Percentiles rank a stretch among this genome's conserved stretches.
These are phyloP conservation scores for Rhabdomys pumilio DNA, from an alignment of 2,797 vertebrate genomes.

Conservation along the genomic window DNA sequence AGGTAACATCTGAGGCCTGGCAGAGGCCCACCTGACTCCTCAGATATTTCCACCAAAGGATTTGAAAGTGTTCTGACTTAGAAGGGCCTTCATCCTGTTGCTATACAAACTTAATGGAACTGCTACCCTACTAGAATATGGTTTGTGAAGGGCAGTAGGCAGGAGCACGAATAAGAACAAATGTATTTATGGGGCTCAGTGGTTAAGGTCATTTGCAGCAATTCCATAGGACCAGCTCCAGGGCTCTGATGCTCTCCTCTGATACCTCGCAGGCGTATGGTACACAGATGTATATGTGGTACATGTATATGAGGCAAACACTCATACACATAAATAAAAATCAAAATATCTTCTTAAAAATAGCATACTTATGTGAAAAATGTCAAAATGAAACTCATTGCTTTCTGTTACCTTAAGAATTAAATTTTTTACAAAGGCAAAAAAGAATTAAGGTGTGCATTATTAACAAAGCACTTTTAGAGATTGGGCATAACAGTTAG, in stretches of 20 bases:
- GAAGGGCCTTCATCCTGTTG: neutral
- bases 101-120: neutral
- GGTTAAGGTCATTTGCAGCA: neutral
- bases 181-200: neutral
- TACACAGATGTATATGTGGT: neutral
- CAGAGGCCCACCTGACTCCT: neutral
- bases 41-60: neutral
- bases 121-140: neutral
- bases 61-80: neutral
- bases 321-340: neutral
- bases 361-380: neutral
- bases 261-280: no score
- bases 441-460: slow-evolving; percentile 35
- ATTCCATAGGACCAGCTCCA: neutral
- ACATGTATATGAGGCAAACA: neutral
- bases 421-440: neutral
- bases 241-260: neutral
- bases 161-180: neutral
- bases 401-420: neutral
- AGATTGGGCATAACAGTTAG: slow-evolving; percentile 55
- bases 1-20: neutral
- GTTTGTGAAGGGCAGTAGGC: neutral
- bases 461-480: slow-evolving; percentile 6
- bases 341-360: neutral
- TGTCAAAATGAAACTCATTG: neutral